A percentile compares a stretch with the other conserved stretches of the same genome.
These are phyloP conservation scores for Xanthia icteritia DNA, from an alignment of 2,888 invertebrate genomes.

Conservation along the genomic window DNA sequence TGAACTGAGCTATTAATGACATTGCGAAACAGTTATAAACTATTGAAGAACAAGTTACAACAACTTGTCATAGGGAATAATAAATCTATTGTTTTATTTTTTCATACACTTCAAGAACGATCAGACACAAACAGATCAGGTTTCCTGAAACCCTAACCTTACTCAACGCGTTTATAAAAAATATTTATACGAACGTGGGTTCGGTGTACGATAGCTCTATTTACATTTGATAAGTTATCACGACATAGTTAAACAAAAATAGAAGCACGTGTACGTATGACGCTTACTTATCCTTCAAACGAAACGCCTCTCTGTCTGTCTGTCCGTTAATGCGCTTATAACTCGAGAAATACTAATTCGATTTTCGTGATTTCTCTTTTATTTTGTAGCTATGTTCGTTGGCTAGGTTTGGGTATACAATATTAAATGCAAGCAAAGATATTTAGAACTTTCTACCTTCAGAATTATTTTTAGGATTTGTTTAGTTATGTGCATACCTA, in stretches of 20 bases:
- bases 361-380: not conserved
- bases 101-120: slow-evolving; percentile 11
- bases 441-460: not conserved
- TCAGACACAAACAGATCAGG: not conserved
- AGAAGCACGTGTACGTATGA: slow-evolving; percentile 44
- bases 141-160: slow-evolving; percentile 34
- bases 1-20: slow-evolving; percentile 16
- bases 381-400: not conserved
- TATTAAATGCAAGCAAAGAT: not conserved
- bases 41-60: not conserved
- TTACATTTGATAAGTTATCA: slow-evolving; percentile 54
- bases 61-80: no score
- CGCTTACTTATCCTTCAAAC: slow-evolving; percentile 14
- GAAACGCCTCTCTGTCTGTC: not conserved
- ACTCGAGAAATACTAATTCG: slow-evolving; percentile 1
- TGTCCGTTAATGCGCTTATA: slow-evolving; percentile 16
- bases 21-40: slow-evolving; percentile 7
- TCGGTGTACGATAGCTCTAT: slow-evolving; percentile 46
- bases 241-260: slow-evolving; percentile 31
- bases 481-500: not conserved
- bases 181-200: slow-evolving; percentile 19
- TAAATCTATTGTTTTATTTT: slow-evolving; percentile 2
- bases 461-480: not conserved
- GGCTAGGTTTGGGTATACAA: not conserved
- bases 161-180: slow-evolving; percentile 21